Conservation (phyloP, 2,113 vertebrate genomes). For the Platysteira castanea region DNA sequence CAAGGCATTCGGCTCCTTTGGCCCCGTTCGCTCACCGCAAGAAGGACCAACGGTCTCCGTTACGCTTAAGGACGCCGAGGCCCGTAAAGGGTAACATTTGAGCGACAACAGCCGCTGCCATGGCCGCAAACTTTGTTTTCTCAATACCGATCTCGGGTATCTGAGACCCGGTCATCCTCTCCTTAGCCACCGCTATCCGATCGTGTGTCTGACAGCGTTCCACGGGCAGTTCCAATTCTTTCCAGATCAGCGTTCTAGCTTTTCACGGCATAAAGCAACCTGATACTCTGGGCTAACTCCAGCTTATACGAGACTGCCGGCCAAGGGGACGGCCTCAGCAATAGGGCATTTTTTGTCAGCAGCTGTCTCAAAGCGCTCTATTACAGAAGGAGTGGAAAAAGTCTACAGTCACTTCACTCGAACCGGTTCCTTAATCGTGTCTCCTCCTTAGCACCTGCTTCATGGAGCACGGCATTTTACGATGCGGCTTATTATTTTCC, state of each 20-base stretch:
- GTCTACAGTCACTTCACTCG: neutral
- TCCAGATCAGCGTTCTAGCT: slow-evolving; percentile 75
- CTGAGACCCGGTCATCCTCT: neutral
- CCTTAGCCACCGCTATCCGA: neutral
- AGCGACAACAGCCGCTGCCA: neutral
- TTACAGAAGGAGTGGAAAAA: slow-evolving; percentile 26
- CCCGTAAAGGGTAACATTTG: neutral
- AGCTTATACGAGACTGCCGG: neutral
- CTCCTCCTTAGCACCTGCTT: neutral
- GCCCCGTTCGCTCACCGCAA: neutral
- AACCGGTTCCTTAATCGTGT: neutral
- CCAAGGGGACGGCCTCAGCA: neutral
- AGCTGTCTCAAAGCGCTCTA: slow-evolving; percentile 41
- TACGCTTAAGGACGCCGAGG: neutral
- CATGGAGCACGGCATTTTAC: neutral
- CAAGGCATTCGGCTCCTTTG: neutral
- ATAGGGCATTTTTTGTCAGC: neutral
- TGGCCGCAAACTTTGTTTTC: slow-evolving; percentile 57
- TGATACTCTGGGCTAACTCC: neutral
- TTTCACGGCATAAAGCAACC: slow-evolving; percentile 58
- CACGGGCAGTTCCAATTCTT: slow-evolving; percentile 68
- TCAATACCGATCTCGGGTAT: slow-evolving; percentile 3
- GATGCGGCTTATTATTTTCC: neutral
- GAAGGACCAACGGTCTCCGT: neutral
- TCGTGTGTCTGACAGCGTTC: neutral